phyloP scores from a whole-genome alignment of 2,113 vertebrate genomes.

The Genyomyrus donnyi region DNA sequence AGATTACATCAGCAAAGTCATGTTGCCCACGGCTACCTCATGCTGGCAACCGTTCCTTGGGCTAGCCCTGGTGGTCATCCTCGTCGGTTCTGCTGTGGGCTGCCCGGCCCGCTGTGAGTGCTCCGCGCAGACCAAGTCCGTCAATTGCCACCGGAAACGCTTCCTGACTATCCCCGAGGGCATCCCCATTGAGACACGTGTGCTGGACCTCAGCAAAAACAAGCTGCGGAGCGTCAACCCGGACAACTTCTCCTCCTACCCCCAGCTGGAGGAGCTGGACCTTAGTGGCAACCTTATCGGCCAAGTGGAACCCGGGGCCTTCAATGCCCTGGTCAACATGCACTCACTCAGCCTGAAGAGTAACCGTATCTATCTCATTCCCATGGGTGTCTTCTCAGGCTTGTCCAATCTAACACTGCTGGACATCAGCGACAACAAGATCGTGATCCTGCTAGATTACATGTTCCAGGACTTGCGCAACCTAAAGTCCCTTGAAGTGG shows the following conservation, averaged over 20 bases:
- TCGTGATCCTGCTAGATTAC: conserved; percentile 94
- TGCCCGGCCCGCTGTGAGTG: conserved; percentile 96
- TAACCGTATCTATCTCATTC: conserved; percentile 92
- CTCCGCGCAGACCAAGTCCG: conserved; percentile 89
- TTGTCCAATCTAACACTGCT: conserved; percentile 89
- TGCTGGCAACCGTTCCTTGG: conserved; percentile 91
- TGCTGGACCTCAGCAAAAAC: conserved; percentile 97
- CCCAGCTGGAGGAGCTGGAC: conserved; percentile 89
- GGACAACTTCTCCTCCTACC: conserved; percentile 82
- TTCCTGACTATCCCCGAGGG: conserved; percentile 85
- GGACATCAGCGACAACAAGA: conserved; percentile 97
- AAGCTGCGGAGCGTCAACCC: conserved; percentile 83
- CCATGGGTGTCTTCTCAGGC: conserved; percentile 87
- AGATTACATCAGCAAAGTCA: conserved; percentile 85
- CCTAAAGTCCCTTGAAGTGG: conserved; percentile 88
- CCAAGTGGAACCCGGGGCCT: conserved; percentile 90
- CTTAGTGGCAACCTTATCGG: conserved; percentile 91
- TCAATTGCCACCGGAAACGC: conserved; percentile 88
- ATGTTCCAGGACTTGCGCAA: conserved; percentile 97
- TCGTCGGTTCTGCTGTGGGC: conserved; percentile 71
- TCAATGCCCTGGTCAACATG: conserved; percentile 86
- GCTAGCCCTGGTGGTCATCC: conserved; percentile 80
- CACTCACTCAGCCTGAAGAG: conserved; percentile 89
- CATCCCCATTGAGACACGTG: conserved; percentile 92
- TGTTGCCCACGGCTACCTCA: conserved; percentile 83